Evolutionary conservation across 2,113 vertebrate genomes (phyloP).

Genomic region (Sylvia atricapilla): DNA sequence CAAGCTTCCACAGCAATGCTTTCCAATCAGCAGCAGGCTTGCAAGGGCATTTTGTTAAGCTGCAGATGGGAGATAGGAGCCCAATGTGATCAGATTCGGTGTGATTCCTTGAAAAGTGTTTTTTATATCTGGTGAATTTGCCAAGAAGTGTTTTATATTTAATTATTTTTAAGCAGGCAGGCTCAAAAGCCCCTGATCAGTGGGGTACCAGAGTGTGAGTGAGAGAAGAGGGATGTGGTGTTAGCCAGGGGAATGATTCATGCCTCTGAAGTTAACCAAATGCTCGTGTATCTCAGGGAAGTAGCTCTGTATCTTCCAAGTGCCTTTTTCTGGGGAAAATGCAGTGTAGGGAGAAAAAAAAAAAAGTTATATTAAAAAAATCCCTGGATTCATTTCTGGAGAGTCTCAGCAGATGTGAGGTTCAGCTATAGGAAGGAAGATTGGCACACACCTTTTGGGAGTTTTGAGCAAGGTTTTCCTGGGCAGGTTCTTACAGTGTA

Average conservation of each 20-base stretch:
- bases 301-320: not conserved
- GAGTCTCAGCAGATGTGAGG: not conserved
- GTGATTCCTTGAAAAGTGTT: not conserved
- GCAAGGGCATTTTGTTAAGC: conserved; percentile 29
- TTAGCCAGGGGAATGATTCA: not conserved
- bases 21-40: conserved; percentile 51
- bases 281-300: not conserved
- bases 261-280: conserved; percentile 14
- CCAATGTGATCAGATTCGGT: not conserved
- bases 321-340: not conserved
- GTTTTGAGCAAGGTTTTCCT: not conserved
- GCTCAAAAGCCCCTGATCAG: not conserved
- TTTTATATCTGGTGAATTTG: conserved; percentile 8
- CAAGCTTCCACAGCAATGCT: conserved; percentile 50
- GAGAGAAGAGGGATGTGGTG: not conserved
- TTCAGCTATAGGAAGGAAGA: not conserved
- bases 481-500: not conserved
- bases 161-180: conserved; percentile 50
- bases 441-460: not conserved
- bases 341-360: not conserved
- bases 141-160: conserved; percentile 43
- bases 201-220: not conserved
- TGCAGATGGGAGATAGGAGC: conserved; percentile 36
- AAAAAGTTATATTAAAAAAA: not conserved
- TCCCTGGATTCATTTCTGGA: not conserved